These are phyloP conservation scores for Parazoanthus swiftii DNA, from an alignment of 92 coral and sea anemone genomes.

Conservation along the genomic window DNA sequence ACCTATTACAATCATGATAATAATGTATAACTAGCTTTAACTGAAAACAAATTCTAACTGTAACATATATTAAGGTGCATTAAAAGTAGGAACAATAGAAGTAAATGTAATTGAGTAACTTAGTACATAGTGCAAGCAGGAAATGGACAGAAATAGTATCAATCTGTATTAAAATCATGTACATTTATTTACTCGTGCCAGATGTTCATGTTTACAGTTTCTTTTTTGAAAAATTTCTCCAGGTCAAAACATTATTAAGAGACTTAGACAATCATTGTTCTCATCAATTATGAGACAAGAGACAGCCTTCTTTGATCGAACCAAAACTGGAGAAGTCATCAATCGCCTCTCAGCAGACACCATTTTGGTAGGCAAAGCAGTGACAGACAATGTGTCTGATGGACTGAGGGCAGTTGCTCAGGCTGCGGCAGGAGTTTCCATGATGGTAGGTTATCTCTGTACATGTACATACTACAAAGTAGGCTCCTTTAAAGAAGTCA, in stretches of 20 bases:
- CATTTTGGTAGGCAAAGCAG: slow-evolving; percentile 91
- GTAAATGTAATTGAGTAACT: no score
- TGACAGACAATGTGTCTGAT: slow-evolving; percentile 98
- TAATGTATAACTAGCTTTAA: no score
- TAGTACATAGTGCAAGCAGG: no score
- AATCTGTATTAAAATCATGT: no score
- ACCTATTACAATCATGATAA: no score
- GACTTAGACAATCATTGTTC: slow-evolving; percentile 77
- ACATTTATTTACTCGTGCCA: no score
- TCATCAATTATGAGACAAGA: slow-evolving; percentile 83
- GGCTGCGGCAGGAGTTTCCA: slow-evolving; percentile 90
- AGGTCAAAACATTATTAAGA: slow-evolving; percentile 85
- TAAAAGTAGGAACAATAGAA: no score
- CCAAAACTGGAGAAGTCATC: slow-evolving; percentile 91
- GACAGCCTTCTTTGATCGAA: slow-evolving; percentile 92
- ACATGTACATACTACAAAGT: no score
- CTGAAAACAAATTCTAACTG: no score
- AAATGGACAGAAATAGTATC: no score
- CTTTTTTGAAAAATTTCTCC: background rate
- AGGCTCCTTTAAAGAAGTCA: no score
- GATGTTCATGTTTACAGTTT: background rate
- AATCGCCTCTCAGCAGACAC: slow-evolving; percentile 95
- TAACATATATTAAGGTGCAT: no score
- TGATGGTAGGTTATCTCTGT: slow-evolving; percentile 73
- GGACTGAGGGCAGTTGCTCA: slow-evolving; percentile 95